Conservation (phyloP, 2,113 vertebrate species). For the Chlorodrepanis virens region DNA sequence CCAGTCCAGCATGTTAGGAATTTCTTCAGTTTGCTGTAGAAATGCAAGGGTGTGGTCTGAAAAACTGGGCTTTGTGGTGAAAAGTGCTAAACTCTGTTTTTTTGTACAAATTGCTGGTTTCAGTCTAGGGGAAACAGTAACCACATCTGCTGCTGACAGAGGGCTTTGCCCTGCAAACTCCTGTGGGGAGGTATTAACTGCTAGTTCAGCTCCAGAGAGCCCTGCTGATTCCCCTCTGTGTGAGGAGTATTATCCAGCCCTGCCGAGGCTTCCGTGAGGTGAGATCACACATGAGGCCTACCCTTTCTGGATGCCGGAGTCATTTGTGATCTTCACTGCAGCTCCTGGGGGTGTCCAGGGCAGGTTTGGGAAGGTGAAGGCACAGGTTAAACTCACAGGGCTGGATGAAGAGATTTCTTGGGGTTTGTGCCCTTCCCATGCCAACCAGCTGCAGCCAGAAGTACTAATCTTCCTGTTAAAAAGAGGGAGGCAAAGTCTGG, state of each 20-base stretch:
- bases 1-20: accelerated
- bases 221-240: not conserved
- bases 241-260: not conserved
- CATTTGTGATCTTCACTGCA: not conserved
- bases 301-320: not conserved
- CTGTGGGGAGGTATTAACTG: not conserved
- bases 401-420: not conserved
- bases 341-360: not conserved
- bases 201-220: not conserved
- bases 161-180: not conserved
- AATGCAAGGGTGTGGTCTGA: not conserved
- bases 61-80: not conserved
- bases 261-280: accelerated
- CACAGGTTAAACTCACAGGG: not conserved
- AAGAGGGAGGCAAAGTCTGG: not conserved
- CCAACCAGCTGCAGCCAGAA: not conserved
- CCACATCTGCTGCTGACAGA: not conserved
- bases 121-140: not conserved
- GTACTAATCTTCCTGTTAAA: not conserved
- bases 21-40: not conserved
- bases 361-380: not conserved
- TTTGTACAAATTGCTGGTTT: not conserved
- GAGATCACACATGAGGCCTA: not conserved
- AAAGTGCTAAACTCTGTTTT: not conserved
- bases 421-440: not conserved